Percentiles rank a stretch among this genome's conserved stretches.
Evolutionary conservation across 2,113 vertebrate species (phyloP).

Genomic region (Desmodus rotundus): DNA sequence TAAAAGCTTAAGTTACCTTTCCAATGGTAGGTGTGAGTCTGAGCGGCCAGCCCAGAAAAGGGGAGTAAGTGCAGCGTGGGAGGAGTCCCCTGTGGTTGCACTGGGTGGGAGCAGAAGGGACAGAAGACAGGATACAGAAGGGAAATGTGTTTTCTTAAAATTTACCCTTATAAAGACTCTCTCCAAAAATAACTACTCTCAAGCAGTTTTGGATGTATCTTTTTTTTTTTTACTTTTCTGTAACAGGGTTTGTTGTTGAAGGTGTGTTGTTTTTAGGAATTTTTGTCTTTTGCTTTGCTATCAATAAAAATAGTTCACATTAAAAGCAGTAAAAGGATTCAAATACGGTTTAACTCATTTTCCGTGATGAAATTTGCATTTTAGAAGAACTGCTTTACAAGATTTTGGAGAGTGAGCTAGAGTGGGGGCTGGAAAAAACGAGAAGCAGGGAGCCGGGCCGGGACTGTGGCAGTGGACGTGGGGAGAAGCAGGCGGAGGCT

Average conservation of each 20-base stretch:
- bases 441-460: not conserved
- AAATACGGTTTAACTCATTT: not conserved
- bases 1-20: not conserved
- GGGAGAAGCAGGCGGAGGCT: too few relatives aligned
- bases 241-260: not conserved
- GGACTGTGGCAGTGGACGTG: rapidly evolving
- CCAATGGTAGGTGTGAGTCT: not conserved
- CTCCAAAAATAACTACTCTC: not conserved
- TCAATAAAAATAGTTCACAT: not conserved
- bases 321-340: not conserved
- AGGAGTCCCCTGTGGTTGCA: not conserved
- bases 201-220: not conserved
- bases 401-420: not conserved
- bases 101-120: rapidly evolving
- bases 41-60: not conserved
- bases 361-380: not conserved
- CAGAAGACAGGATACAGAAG: too few relatives aligned
- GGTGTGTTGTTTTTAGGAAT: not conserved
- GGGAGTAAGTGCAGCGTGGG: rapidly evolving
- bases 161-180: not conserved
- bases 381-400: not conserved
- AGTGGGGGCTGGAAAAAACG: rapidly evolving
- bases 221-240: not conserved
- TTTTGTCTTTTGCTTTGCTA: not conserved
- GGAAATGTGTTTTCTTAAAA: not conserved